A percentile compares a stretch with the other conserved stretches of the same genome.
These are phyloP conservation scores for Rhinatrema bivittatum DNA, from an alignment of 2,797 vertebrate species.

Conservation along the genomic window DNA sequence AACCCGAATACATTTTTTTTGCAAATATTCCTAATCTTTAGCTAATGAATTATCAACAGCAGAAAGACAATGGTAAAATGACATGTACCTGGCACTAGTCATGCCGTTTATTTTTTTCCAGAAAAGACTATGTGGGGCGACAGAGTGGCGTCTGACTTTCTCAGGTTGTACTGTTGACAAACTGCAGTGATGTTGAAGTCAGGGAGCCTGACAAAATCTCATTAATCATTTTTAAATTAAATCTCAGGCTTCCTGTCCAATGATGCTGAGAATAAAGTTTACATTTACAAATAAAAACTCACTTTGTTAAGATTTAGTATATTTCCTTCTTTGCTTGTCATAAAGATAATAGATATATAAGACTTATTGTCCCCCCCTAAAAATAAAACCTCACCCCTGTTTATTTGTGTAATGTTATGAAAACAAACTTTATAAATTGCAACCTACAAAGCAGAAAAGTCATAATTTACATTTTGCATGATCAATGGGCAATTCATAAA, in stretches of 20 bases:
- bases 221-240: slow-evolving; percentile 97
- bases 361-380: too few species aligned
- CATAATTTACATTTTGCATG: too few species aligned
- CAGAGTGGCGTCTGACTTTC: slow-evolving; percentile 68
- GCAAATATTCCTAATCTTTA: too few species aligned
- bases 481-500: too few species aligned
- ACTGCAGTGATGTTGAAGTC: slow-evolving; percentile 76
- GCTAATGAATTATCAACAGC: slow-evolving; percentile 59
- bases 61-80: slow-evolving; percentile 49
- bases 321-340: slow-evolving; percentile 33
- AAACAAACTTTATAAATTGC: too few species aligned
- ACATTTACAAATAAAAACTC: slow-evolving; percentile 68
- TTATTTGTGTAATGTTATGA: too few species aligned
- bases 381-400: too few species aligned
- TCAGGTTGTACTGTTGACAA: slow-evolving; percentile 78
- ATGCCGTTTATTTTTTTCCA: slow-evolving; percentile 53
- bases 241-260: slow-evolving; percentile 62
- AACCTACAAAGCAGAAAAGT: too few species aligned
- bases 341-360: slow-evolving; percentile 32
- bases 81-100: slow-evolving; percentile 55
- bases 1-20: too few species aligned
- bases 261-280: slow-evolving; percentile 51
- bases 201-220: slow-evolving; percentile 74
- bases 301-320: slow-evolving; percentile 36
- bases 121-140: slow-evolving; percentile 62